These are phyloP conservation scores for Listronotus bonariensis DNA, from an alignment of 1,140 invertebrate genomes.

Conservation along the genomic window DNA sequence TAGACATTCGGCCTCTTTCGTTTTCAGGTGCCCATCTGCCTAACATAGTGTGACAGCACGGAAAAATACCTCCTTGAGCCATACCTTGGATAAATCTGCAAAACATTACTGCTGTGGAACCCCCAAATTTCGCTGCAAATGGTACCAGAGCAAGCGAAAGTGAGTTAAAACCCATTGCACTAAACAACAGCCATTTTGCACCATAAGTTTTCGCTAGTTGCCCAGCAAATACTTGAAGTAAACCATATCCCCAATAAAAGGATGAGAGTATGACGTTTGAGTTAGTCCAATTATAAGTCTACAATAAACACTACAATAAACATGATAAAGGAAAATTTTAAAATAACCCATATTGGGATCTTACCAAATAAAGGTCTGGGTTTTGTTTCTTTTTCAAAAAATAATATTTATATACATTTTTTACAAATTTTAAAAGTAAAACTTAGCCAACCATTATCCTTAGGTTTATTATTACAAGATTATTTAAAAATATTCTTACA, in stretches of 20 bases:
- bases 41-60: conserved; percentile 76
- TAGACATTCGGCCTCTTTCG: conserved; percentile 64
- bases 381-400: no score
- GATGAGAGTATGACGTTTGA: conserved; percentile 63
- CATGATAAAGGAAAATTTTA: no score
- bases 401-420: no score
- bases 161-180: conserved; percentile 60
- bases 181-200: conserved; percentile 64
- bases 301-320: conserved; percentile 19
- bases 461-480: no score
- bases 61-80: conserved; percentile 78
- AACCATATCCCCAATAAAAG: conserved; percentile 68
- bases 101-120: conserved; percentile 65
- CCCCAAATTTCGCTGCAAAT: conserved; percentile 53
- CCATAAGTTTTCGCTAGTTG: conserved; percentile 67
- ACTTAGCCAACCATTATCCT: no score
- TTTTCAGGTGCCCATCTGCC: conserved; percentile 74
- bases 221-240: conserved; percentile 67
- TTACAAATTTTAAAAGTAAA: no score
- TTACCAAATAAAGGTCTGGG: no score
- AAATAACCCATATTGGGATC: no score
- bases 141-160: conserved; percentile 60
- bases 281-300: conserved; percentile 55
- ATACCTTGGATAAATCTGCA: conserved; percentile 76
- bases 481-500: no score